These are phyloP conservation scores for Trachelus troglodyta DNA, from an alignment of 2,888 invertebrate genomes.

Conservation along the genomic window DNA sequence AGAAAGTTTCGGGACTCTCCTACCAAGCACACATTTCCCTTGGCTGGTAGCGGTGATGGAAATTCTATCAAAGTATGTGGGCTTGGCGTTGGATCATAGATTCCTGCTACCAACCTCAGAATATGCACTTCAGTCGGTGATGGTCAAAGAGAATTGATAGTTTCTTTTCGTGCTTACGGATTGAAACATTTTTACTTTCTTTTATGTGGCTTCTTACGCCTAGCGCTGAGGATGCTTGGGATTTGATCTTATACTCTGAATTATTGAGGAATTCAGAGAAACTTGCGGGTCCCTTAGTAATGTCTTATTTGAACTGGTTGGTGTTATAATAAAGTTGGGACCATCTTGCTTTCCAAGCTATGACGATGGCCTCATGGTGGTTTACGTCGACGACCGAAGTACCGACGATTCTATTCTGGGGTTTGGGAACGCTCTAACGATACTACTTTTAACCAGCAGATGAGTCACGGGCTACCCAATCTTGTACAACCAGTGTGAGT, in stretches of 20 bases:
- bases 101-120: slow-evolving; percentile 2
- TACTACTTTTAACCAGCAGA: slow-evolving; percentile 13
- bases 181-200: neutral
- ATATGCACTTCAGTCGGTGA: slow-evolving; percentile 3
- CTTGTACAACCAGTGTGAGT: slow-evolving; percentile 8
- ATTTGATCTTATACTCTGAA: neutral
- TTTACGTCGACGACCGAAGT: slow-evolving; percentile 8
- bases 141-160: neutral
- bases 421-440: slow-evolving; percentile 5
- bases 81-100: slow-evolving; percentile 33
- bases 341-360: neutral
- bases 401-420: slow-evolving; percentile 10
- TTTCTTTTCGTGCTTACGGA: neutral
- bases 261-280: neutral
- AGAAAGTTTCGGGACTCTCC: slow-evolving; percentile 66
- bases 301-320: neutral
- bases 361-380: neutral
- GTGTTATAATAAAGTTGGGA: neutral
- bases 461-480: slow-evolving; percentile 10
- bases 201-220: neutral
- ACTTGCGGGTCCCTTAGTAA: neutral
- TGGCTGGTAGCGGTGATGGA: slow-evolving; percentile 75
- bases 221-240: neutral
- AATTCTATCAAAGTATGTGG: slow-evolving; percentile 73
- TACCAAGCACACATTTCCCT: slow-evolving; percentile 78